These are phyloP conservation scores for Agelaius phoeniceus DNA, from an alignment of 2,113 vertebrate genomes.

Conservation along the genomic window DNA sequence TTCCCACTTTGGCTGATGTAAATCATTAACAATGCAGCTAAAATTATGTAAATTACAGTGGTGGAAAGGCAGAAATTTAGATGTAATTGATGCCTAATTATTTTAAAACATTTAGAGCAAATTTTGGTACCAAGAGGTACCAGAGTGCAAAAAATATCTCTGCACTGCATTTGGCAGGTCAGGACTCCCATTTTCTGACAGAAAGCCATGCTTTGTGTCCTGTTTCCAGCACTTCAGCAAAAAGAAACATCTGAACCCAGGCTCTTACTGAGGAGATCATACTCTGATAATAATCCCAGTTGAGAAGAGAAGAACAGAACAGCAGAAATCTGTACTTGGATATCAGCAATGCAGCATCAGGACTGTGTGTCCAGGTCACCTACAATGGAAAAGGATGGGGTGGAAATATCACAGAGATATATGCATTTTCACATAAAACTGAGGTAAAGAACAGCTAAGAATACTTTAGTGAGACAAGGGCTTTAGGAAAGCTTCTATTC, in stretches of 20 bases:
- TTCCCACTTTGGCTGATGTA: not conserved
- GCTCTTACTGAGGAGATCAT: not conserved
- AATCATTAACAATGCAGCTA: not conserved
- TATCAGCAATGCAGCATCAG: not conserved
- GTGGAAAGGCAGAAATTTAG: not conserved
- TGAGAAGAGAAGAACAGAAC: not conserved
- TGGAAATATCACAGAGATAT: not conserved
- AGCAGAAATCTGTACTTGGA: not conserved
- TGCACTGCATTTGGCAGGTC: not conserved
- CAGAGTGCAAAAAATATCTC: not conserved
- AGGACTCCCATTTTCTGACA: not conserved
- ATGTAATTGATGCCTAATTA: not conserved
- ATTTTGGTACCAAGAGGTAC: not conserved
- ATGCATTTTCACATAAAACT: not conserved
- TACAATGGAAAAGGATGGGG: not conserved
- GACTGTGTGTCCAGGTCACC: not conserved
- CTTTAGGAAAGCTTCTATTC: not conserved
- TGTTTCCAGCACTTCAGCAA: not conserved
- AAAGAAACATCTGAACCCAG: not conserved
- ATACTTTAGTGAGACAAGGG: not conserved
- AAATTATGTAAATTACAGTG: not conserved
- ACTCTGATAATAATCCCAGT: not conserved
- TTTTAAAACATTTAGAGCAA: not conserved
- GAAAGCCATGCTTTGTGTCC: not conserved
- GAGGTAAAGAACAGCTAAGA: not conserved